Evolutionary conservation across 2,797 vertebrate genomes (phyloP).

Genomic region (Acanthurus tractus): DNA sequence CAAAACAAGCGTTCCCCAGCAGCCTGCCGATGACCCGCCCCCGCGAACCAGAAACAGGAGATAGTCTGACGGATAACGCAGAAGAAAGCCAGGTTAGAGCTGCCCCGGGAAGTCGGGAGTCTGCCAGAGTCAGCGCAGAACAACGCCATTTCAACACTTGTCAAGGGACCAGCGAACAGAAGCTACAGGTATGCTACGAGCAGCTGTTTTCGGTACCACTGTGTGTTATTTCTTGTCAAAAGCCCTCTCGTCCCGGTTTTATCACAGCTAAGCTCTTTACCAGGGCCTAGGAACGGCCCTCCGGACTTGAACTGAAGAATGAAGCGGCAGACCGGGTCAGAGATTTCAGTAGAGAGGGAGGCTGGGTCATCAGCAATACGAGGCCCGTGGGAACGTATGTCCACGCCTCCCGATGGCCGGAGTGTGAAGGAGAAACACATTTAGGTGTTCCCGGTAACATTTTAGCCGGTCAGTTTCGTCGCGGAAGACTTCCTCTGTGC

Average conservation of each 20-base stretch:
- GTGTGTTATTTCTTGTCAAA: neutral
- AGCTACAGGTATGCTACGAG: conserved; percentile 74
- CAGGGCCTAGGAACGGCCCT: conserved; percentile 78
- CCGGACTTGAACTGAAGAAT: conserved; percentile 54
- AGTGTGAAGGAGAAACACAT: conserved; percentile 13
- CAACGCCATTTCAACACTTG: conserved; percentile 71
- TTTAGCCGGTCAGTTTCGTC: neutral
- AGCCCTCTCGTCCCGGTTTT: conserved; percentile 2
- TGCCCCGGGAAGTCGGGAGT: conserved; percentile 77
- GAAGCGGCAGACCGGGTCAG: conserved; percentile 67
- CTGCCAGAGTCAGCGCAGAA: conserved; percentile 68
- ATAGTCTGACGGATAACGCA: conserved; percentile 71
- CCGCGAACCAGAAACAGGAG: conserved; percentile 79
- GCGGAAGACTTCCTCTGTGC: conserved; percentile 12
- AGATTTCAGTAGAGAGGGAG: conserved; percentile 73
- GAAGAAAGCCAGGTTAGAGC: conserved; percentile 80
- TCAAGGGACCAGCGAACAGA: conserved; percentile 41
- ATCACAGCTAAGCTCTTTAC: conserved; percentile 58
- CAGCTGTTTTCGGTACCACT: neutral
- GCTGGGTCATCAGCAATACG: conserved; percentile 50
- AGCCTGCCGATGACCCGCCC: conserved; percentile 71
- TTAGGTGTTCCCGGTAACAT: neutral
- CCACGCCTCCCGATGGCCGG: conserved; percentile 54
- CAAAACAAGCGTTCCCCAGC: conserved; percentile 64
- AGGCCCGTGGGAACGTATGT: conserved; percentile 61